A percentile compares a stretch with the other conserved stretches of the same genome.
Evolutionary conservation across 2,113 vertebrate species (phyloP).

Genomic region (Atractosteus spatula): DNA sequence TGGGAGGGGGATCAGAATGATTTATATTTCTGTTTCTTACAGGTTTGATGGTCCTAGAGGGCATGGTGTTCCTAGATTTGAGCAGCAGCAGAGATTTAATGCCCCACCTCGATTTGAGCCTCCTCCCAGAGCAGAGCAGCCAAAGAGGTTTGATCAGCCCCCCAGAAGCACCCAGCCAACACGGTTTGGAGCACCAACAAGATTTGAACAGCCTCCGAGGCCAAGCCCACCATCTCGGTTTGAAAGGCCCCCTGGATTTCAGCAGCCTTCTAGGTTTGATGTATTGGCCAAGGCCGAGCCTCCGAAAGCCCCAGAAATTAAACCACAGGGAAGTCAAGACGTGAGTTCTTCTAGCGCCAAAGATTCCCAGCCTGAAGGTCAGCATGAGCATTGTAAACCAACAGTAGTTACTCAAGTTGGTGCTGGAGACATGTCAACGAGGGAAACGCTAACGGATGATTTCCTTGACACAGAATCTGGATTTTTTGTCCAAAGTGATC

Average conservation of each 20-base stretch:
- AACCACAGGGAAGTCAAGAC: constrained; percentile 15
- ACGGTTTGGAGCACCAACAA: constrained; percentile 40
- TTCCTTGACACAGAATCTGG: constrained; percentile 44
- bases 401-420: constrained; percentile 31
- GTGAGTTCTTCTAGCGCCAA: constrained; percentile 11
- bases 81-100: constrained; percentile 51
- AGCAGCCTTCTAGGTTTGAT: not conserved
- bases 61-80: constrained; percentile 65
- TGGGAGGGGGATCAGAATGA: too few species aligned
- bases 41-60: constrained; percentile 82
- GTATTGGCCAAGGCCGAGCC: constrained; percentile 30
- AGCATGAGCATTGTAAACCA: constrained; percentile 11
- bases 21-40: constrained; percentile 25
- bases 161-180: constrained; percentile 24
- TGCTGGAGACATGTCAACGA: constrained; percentile 4
- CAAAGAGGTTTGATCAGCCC: constrained; percentile 25
- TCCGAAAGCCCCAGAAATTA: constrained; percentile 17
- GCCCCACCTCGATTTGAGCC: constrained; percentile 41
- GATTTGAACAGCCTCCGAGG: constrained; percentile 41
- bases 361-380: constrained; percentile 27
- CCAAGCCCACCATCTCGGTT: constrained; percentile 17
- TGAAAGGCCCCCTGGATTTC: constrained; percentile 27
- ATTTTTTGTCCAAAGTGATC: constrained; percentile 67
- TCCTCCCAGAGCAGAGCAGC: constrained; percentile 24
- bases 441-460: constrained; percentile 57